Evolutionary conservation across 2,888 invertebrate genomes (phyloP).

Genomic region (Sussaba pulchella): DNA sequence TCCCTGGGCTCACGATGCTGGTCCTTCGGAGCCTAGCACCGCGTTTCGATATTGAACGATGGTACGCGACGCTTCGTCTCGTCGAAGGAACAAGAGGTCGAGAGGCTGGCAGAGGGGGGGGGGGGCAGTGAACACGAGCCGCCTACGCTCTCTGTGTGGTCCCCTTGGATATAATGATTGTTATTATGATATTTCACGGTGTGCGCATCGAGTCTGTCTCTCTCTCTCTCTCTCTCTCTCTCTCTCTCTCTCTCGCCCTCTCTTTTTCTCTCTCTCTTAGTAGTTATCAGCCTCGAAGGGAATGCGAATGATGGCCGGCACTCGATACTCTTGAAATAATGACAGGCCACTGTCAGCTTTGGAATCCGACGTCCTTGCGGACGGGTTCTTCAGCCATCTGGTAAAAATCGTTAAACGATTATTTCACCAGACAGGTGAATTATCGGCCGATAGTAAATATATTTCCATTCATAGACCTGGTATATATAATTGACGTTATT

Average conservation of each 20-base stretch:
- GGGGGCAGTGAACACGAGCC: constrained; percentile 58
- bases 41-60: constrained; percentile 27
- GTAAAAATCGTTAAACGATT: constrained; percentile 4
- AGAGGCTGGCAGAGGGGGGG: constrained; percentile 56
- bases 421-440: not conserved
- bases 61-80: constrained; percentile 53
- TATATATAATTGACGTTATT: not conserved
- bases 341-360: not conserved
- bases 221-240: constrained; percentile 18
- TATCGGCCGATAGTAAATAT: not conserved
- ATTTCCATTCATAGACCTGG: not conserved
- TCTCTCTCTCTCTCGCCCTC: no score
- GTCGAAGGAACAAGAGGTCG: constrained; percentile 9
- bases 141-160: constrained; percentile 65
- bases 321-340: constrained; percentile 26
- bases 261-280: not conserved
- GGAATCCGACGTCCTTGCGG: constrained; percentile 8
- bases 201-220: constrained; percentile 53
- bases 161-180: constrained; percentile 55
- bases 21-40: constrained; percentile 34
- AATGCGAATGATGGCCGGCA: constrained; percentile 25
- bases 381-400: not conserved
- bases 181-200: constrained; percentile 62
- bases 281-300: not conserved
- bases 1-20: constrained; percentile 64